Evolutionary conservation across 2,797 vertebrate genomes (phyloP).

Genomic region (Sebastiscus tertius): DNA sequence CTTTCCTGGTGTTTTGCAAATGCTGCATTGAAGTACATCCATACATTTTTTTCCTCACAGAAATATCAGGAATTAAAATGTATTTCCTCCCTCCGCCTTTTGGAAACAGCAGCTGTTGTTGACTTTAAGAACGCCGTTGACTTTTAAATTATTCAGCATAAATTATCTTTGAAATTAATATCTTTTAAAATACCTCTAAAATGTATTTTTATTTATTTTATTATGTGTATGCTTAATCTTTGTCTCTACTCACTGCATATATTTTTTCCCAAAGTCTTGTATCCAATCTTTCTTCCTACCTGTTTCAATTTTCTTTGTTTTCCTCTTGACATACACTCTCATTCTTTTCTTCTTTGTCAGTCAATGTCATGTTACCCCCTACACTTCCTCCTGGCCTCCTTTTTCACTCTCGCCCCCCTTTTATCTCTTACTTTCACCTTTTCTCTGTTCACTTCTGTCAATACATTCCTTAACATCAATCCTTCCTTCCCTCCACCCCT

Average conservation of each 20-base stretch:
- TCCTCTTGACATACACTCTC: neutral
- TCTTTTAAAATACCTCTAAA: neutral
- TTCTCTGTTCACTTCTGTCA: too few relatives aligned
- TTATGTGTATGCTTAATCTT: neutral
- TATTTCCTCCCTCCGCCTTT: neutral
- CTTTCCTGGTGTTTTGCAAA: neutral
- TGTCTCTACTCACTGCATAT: neutral
- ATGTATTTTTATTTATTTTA: neutral
- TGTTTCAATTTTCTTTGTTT: neutral
- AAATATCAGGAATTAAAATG: neutral
- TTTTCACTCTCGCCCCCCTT: constrained; percentile 9
- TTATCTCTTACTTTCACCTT: neutral
- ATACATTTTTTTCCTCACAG: neutral
- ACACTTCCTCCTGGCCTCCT: neutral
- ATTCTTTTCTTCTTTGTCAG: neutral
- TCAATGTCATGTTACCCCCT: neutral
- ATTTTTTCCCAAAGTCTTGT: neutral
- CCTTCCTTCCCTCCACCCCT: too few relatives aligned
- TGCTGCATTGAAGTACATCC: neutral
- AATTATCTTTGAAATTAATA: neutral
- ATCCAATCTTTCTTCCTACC: neutral
- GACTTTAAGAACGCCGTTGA: neutral
- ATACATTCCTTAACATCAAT: neutral
- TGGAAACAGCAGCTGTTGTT: constrained; percentile 10
- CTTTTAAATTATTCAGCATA: neutral